Conservation (phyloP, 2,888 invertebrate genomes). For the Plagodis dolabraria region DNA sequence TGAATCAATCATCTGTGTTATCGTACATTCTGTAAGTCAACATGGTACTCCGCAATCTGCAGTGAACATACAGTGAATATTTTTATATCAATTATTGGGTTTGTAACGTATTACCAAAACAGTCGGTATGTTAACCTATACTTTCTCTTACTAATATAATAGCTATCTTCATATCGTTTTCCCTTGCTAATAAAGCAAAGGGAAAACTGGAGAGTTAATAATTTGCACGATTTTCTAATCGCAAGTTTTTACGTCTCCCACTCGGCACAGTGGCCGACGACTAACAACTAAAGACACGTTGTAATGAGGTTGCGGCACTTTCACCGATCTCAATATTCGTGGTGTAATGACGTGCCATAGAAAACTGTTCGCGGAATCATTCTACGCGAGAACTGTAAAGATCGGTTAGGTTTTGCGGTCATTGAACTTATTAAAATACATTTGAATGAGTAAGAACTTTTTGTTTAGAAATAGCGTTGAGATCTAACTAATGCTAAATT, state of each 20-base stretch:
- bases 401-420: conserved; percentile 38
- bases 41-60: too few relatives aligned
- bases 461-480: background rate
- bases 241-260: conserved; percentile 38
- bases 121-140: too few relatives aligned
- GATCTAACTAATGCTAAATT: too few relatives aligned
- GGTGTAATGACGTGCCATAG: conserved; percentile 51
- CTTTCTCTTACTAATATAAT: background rate
- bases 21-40: too few relatives aligned
- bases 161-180: conserved; percentile 14
- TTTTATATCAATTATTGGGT: too few relatives aligned
- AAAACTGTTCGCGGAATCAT: conserved; percentile 34
- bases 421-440: conserved; percentile 24
- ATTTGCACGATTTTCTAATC: conserved; percentile 40
- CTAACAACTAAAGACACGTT: conserved; percentile 6
- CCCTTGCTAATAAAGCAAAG: conserved; percentile 25
- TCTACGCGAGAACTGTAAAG: conserved; percentile 8
- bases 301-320: conserved; percentile 47
- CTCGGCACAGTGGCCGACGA: conserved; percentile 11
- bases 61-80: too few relatives aligned
- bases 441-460: background rate
- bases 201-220: conserved; percentile 33
- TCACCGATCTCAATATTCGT: conserved; percentile 59
- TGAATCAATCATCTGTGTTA: too few relatives aligned
- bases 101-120: too few relatives aligned